Conservation (phyloP, 2,113 vertebrate genomes). For the Ictalurus furcatus region DNA sequence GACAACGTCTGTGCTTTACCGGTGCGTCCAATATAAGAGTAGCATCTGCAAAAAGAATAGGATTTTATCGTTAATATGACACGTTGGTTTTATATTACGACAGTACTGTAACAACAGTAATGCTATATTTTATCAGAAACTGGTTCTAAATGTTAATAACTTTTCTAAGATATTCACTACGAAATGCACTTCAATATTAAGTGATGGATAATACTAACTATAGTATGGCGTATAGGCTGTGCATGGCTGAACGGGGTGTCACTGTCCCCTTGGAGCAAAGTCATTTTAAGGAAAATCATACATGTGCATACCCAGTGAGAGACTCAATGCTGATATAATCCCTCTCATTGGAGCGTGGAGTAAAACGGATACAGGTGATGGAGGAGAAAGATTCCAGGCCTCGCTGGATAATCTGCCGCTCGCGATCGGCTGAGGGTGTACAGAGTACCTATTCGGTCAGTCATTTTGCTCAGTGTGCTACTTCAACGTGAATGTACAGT, state of each 20-base stretch:
- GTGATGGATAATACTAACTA: background rate
- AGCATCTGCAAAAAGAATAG: conserved; percentile 53
- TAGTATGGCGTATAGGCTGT: background rate
- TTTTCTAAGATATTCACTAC: background rate
- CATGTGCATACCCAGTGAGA: conserved; percentile 24
- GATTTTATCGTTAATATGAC: background rate
- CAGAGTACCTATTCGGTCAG: background rate
- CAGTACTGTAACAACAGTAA: background rate
- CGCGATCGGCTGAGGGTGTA: conserved; percentile 27
- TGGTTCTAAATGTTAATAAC: background rate
- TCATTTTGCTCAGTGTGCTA: background rate
- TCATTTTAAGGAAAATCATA: background rate
- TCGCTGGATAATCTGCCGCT: conserved; percentile 34
- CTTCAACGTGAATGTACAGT: background rate
- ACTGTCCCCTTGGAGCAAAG: background rate
- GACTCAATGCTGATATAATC: conserved; percentile 24
- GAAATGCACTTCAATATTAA: background rate
- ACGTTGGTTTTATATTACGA: background rate
- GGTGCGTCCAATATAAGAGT: conserved; percentile 50
- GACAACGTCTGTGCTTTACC: conserved; percentile 56
- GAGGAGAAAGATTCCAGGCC: conserved; percentile 41
- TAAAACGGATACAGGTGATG: conserved; percentile 17
- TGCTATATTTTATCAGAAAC: background rate
- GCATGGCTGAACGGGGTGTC: background rate
- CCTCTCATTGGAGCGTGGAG: background rate